Conservation (phyloP, 35 echinoderm and acorn worm species). For the Apostichopus californicus region DNA sequence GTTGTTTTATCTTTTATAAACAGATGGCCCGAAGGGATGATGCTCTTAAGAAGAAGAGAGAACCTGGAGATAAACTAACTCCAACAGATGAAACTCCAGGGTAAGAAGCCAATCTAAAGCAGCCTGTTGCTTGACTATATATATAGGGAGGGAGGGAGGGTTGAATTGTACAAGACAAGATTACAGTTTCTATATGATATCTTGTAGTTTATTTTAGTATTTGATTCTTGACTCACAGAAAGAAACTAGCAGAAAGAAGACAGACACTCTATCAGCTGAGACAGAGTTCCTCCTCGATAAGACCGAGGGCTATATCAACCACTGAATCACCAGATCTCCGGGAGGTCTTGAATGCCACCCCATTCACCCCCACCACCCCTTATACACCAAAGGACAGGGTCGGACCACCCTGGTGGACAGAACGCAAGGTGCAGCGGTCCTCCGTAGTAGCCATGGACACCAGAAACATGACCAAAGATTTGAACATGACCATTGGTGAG, state of each 20-base stretch:
- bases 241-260: not conserved
- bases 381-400: conserved; percentile 10
- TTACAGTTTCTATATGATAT: not conserved
- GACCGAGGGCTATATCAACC: conserved; percentile 11
- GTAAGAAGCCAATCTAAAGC: not conserved
- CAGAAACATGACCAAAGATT: conserved; percentile 12
- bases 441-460: not conserved
- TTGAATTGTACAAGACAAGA: not conserved
- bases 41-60: conserved; percentile 19
- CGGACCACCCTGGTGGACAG: conserved; percentile 36
- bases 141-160: not conserved
- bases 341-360: conserved; percentile 21
- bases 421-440: not conserved
- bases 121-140: not conserved
- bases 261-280: conserved; percentile 26
- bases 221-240: not conserved
- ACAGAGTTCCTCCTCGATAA: not conserved
- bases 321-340: not conserved
- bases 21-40: conserved; percentile 42
- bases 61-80: conserved; percentile 14
- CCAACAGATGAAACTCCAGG: conserved; percentile 40
- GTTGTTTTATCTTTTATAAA: not conserved
- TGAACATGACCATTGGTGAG: conserved; percentile 76
- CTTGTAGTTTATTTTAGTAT: not conserved
- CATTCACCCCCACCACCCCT: conserved; percentile 34